phyloP scores from a whole-genome alignment of 2,113 vertebrate genomes.

The Pollimyrus isidori region DNA sequence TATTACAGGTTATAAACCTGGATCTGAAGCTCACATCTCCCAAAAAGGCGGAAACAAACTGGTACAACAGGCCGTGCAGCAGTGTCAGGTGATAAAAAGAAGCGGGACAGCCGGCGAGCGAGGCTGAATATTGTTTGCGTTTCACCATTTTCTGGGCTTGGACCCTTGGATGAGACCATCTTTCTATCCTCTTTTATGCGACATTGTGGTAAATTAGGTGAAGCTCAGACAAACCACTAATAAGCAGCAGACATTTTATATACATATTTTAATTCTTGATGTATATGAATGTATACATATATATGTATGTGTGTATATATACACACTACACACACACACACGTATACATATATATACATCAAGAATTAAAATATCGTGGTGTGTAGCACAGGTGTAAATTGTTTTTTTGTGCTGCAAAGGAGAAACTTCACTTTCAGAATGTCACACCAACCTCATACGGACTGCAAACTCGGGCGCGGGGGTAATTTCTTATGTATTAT shows the following conservation, averaged over 20 bases:
- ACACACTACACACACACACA: not conserved
- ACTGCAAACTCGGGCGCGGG: not conserved
- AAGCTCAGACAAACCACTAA: not conserved
- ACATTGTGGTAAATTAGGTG: not conserved
- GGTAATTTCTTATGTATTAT: not conserved
- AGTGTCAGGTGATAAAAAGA: not conserved
- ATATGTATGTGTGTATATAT: not conserved
- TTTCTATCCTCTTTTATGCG: not conserved
- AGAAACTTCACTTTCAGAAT: not conserved
- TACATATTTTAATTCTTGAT: not conserved
- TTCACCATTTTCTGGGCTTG: not conserved
- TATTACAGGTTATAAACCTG: not conserved
- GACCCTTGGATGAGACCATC: not conserved
- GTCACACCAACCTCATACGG: not conserved
- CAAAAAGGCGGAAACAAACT: not conserved
- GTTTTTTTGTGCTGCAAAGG: not conserved
- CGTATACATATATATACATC: not conserved
- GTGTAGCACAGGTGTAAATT: not conserved
- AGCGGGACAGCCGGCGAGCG: not conserved
- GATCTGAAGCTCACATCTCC: not conserved
- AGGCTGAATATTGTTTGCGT: not conserved
- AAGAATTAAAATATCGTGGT: not conserved
- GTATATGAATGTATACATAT: not conserved
- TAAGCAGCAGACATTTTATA: not conserved
- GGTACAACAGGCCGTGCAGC: not conserved